phyloP scores from a whole-genome alignment of 92 coral and sea anemone species.

The Epizoanthus rinbou region DNA sequence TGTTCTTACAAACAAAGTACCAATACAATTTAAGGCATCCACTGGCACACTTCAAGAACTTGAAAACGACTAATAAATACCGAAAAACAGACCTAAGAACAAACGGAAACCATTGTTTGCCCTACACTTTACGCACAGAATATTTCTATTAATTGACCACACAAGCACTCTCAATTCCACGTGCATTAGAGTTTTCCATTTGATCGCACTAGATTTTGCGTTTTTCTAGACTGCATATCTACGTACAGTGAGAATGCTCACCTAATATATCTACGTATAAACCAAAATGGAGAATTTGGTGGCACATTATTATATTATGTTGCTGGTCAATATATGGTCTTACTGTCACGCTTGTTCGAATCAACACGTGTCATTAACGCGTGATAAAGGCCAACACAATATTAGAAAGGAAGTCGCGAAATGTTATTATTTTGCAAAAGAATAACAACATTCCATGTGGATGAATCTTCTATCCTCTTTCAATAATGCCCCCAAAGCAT shows the following conservation, averaged over 20 bases:
- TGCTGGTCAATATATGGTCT: not conserved
- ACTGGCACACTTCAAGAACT: not conserved
- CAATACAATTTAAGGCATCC: conserved; percentile 6
- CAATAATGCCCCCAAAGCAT: conserved; percentile 1
- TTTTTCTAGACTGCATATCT: no score
- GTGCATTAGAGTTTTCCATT: no score
- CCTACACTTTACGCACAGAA: no score
- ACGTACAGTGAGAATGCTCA: no score
- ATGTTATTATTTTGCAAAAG: conserved; percentile 30
- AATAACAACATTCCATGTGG: conserved; percentile 32
- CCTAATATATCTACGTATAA: no score
- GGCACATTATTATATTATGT: not conserved
- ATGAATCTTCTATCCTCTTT: conserved; percentile 8
- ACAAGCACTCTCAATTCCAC: no score
- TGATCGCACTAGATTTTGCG: no score
- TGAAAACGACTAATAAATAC: not conserved
- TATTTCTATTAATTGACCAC: no score
- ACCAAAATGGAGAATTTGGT: not conserved
- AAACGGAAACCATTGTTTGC: no score
- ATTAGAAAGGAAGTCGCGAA: conserved; percentile 35
- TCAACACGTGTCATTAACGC: conserved; percentile 31
- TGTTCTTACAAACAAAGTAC: not conserved
- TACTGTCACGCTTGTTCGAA: conserved; percentile 26
- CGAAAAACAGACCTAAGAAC: not conserved
- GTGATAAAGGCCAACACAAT: conserved; percentile 20